phyloP scores from a whole-genome alignment of 2,113 vertebrate species.

The Odobenus rosmarus region DNA sequence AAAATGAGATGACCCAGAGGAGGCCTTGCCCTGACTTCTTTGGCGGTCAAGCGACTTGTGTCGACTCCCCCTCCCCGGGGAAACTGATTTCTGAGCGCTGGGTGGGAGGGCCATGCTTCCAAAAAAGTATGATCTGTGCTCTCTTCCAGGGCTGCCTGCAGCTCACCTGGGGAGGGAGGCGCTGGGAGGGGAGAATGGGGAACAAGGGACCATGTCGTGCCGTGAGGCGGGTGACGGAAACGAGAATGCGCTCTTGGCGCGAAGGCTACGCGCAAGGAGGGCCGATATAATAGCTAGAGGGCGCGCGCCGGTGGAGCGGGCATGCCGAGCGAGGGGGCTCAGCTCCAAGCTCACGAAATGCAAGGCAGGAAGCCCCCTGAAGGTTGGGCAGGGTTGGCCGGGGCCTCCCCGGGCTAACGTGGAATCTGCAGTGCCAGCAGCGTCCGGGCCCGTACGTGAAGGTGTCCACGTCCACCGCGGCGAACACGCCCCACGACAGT shows the following conservation, averaged over 20 bases:
- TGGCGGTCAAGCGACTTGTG: not conserved
- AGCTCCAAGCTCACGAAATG: too few species aligned
- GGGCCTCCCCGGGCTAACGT: too few species aligned
- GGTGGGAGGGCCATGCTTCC: rapidly evolving
- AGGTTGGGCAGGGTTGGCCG: not conserved
- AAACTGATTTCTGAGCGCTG: not conserved
- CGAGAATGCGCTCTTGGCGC: not conserved
- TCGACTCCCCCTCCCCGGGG: not conserved
- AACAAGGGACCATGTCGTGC: not conserved
- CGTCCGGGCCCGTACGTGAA: not conserved
- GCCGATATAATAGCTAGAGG: not conserved
- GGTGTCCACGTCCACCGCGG: not conserved
- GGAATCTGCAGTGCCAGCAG: not conserved
- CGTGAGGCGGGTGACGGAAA: not conserved
- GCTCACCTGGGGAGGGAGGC: not conserved
- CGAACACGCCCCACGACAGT: not conserved
- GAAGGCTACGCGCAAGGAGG: not conserved
- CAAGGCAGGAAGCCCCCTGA: not conserved
- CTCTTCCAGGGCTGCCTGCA: not conserved
- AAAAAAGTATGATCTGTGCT: rapidly evolving
- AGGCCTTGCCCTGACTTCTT: not conserved
- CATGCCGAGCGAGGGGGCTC: not conserved
- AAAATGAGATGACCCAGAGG: not conserved
- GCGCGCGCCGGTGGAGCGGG: not conserved
- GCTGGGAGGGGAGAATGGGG: not conserved